phyloP scores from a whole-genome alignment of 2,113 vertebrate species.

The Phoxinus phoxinus region DNA sequence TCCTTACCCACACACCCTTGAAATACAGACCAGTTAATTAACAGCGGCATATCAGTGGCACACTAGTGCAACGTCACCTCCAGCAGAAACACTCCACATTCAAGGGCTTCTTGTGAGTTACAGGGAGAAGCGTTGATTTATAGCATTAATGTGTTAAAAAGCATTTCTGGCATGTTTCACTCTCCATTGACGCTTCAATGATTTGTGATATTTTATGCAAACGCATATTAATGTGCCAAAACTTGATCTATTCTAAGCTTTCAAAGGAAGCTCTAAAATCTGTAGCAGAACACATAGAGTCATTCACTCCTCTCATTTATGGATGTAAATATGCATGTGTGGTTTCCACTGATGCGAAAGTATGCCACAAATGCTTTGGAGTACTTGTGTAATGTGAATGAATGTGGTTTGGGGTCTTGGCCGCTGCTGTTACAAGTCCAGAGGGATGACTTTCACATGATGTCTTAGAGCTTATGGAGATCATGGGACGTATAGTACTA shows the following conservation, averaged over 20 bases:
- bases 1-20: neutral
- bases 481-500: conserved; percentile 39
- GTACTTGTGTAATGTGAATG: neutral
- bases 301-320: neutral
- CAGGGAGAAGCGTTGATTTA: neutral
- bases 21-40: conserved; percentile 53
- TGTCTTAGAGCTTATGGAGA: neutral
- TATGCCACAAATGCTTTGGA: neutral
- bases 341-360: neutral
- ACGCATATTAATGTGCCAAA: neutral
- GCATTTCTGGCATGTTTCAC: neutral
- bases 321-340: neutral
- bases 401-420: neutral
- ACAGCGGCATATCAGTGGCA: conserved; percentile 38
- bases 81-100: conserved; percentile 42
- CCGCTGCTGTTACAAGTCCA: neutral
- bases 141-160: conserved; percentile 10
- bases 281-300: neutral
- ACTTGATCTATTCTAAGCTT: neutral
- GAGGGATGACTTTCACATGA: conserved; percentile 50
- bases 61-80: conserved; percentile 29
- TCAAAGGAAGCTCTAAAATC: neutral
- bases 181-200: conserved; percentile 4
- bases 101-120: conserved; percentile 2
- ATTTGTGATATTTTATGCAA: neutral